Conservation (phyloP, 2,113 vertebrate species). For the Orthonyx spaldingii region DNA sequence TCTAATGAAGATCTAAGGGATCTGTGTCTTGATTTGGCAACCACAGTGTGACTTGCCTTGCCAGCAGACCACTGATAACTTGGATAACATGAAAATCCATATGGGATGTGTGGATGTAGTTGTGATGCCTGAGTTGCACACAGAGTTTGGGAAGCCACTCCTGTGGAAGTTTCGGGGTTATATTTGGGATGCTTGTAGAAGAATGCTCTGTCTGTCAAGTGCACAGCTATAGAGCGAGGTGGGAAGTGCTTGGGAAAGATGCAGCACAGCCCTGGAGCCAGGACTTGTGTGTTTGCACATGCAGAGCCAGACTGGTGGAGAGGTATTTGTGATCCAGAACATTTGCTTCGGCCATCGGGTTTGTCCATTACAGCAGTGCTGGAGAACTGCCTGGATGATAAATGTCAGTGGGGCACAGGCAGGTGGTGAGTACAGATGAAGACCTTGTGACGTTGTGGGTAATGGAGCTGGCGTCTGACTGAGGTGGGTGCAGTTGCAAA, state of each 20-base stretch:
- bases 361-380: not conserved
- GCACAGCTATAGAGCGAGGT: accelerated
- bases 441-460: not conserved
- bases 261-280: not conserved
- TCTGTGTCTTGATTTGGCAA: not conserved
- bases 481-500: not conserved
- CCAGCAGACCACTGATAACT: not conserved
- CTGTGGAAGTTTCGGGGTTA: not conserved
- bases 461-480: accelerated
- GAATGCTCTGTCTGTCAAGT: not conserved
- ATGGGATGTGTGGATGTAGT: not conserved
- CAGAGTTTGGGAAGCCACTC: not conserved
- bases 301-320: not conserved
- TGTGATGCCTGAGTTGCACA: not conserved
- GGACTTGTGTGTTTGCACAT: not conserved
- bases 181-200: not conserved
- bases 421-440: not conserved
- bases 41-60: not conserved
- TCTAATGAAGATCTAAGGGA: not conserved
- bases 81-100: not conserved
- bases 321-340: not conserved
- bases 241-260: not conserved
- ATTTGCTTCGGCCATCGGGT: not conserved
- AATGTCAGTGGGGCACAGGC: not conserved
- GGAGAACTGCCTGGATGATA: not conserved